Base-by-base conservation (phyloP, 2,113 vertebrate genomes). In the Typhlomys cinereus region DNA sequence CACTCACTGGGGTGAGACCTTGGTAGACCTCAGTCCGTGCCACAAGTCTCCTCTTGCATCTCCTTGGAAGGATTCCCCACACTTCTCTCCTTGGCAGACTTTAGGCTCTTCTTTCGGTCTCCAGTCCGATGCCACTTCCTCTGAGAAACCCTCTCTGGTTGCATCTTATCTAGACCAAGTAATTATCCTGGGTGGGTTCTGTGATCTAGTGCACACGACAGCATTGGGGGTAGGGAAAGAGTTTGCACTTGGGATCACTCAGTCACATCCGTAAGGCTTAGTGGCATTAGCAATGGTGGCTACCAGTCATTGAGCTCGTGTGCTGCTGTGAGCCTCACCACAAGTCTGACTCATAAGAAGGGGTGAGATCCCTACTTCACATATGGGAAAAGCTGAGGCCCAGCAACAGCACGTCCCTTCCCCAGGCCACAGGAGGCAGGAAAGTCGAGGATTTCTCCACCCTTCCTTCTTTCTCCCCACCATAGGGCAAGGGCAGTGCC, bases 11-110 rank as follows among this genome's bases (percentile, higher is more conserved):
- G 31, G 48, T 5, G 23, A 39, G 7, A n/a, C 20, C 76, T 36
- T n/a, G n/a, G n/a, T n/a, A n/a, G n/a, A n/a, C n/a, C n/a, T 34
- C 4, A 1, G 31, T 4, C 7, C 36, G 34, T 13, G 4, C 7
- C 15, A 48, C 21, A 13, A 75, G n/a, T 9, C 52, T 15, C 57
- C 25, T 29, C 46, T 9, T 12, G 34, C 36, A 11, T 8, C 27
- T 62, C 73, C 61, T 69, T 15, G 27, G 76, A 92, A 80, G 10
- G 27, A 39, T 41, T 74, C 57, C 7, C 5, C 15, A 34, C 5
- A 9, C 25, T 62, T 82, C 44, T 66, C 50, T 48, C 23, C 52
- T 66, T 88, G 92, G 36, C 7, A 52, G 86, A 69, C 21, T 78
- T 17, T 17, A 36, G 64, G 57, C 7, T 9, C 29, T 91, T 66